Percentiles rank a stretch among this genome's conserved stretches.
These are phyloP conservation scores for Eublepharis macularius DNA, from an alignment of 2,113 vertebrate genomes.

Conservation along the genomic window DNA sequence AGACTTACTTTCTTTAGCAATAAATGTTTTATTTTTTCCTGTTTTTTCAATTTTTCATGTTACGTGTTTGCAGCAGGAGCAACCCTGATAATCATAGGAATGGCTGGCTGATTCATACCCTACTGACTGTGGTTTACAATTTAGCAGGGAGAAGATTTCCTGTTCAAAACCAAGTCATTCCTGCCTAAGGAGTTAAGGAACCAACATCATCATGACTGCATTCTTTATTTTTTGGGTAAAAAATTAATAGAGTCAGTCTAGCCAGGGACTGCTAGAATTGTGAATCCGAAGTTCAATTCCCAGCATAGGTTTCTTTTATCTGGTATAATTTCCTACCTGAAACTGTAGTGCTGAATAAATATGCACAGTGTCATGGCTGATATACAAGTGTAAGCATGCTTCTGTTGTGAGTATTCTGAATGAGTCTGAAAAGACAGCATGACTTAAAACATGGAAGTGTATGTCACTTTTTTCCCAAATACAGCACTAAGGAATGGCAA, in stretches of 20 bases:
- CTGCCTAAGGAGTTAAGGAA: neutral
- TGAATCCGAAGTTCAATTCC: neutral
- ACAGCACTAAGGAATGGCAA: neutral
- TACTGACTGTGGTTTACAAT: neutral
- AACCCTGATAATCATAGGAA: neutral
- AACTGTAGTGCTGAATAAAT: neutral
- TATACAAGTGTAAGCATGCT: neutral
- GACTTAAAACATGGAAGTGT: neutral
- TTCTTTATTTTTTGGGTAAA: neutral
- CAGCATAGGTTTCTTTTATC: neutral
- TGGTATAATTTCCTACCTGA: neutral
- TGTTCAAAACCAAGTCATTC: neutral
- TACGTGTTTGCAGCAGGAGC: neutral
- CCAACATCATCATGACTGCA: neutral
- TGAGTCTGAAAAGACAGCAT: neutral
- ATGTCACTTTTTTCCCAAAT: neutral
- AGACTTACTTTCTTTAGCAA: neutral
- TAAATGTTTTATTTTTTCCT: fast-evolving
- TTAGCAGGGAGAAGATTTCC: neutral
- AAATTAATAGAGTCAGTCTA: neutral
- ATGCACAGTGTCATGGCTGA: neutral
- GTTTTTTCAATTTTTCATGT: neutral
- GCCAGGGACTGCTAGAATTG: neutral
- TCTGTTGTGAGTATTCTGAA: neutral
- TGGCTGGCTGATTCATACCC: neutral